Conservation (phyloP, 2,797 vertebrate genomes). For the Dermochelys coriacea region DNA sequence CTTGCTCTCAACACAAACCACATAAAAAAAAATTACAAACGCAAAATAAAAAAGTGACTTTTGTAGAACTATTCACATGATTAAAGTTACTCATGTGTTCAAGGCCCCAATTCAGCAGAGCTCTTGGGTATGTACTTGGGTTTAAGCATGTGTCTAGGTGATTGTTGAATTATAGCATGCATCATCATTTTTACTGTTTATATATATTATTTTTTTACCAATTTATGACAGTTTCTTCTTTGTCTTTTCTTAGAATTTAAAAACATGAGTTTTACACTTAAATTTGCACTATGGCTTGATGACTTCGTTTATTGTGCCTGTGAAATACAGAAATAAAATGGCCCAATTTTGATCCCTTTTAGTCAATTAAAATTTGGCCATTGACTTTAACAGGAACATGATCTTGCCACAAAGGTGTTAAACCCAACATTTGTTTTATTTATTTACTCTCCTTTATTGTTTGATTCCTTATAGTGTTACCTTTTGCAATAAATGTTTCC, state of each 20-base stretch:
- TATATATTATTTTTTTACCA: neutral
- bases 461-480: neutral
- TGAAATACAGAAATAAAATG: neutral
- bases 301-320: neutral
- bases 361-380: neutral
- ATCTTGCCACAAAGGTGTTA: neutral
- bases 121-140: neutral
- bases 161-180: neutral
- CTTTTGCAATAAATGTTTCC: slow-evolving; percentile 1
- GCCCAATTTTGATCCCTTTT: neutral
- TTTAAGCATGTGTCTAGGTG: neutral
- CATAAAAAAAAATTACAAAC: neutral
- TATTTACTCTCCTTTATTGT: neutral
- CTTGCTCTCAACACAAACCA: neutral
- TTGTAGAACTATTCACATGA: neutral
- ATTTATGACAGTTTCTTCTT: neutral
- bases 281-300: neutral
- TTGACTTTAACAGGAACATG: neutral
- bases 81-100: neutral
- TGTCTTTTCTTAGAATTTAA: neutral
- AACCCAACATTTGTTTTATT: neutral
- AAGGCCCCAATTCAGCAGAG: neutral
- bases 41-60: neutral
- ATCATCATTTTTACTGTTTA: neutral
- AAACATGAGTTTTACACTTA: neutral